Evolutionary conservation across 2,113 vertebrate genomes (phyloP), one percentile per base, ranked within the genome.

Genomic region (Macroglossus sobrinus): DNA sequence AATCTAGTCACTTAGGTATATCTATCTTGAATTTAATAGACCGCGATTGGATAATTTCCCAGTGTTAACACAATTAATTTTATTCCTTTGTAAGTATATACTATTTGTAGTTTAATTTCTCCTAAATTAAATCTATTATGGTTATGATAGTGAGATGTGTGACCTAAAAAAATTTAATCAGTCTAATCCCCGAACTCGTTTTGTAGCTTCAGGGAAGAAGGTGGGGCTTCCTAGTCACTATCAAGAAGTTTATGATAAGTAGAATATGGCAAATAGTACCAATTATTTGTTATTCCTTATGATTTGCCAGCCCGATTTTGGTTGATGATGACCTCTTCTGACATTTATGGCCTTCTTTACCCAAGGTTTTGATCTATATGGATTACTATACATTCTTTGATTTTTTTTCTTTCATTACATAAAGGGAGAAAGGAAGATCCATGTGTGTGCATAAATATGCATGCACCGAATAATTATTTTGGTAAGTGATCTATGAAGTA

Each of bases 51-150:
- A 71, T 86, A 89, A 93, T 96, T 97, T 84, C 59, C 96, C 45
- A 86, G 78, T 82, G 68, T 97, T 97, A 96, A 95, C 33, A 75
- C 50, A 96, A 97, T 96, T 97, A 95, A 96, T 95, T 95, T 95
- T 92, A 85, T 97, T 79, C 64, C 81, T 96, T 93, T 95, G 50
- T 64, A 97, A 97, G 92, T 95, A 71, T 94, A n/a, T 82, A 85
- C 89, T 96, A 96, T 95, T 95, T 91, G 81, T 85, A 82, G 66
- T 81, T 94, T 95, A 96, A 84, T 97, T 81, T 97, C 87, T 96
- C 66, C 57, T 95, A 87, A 85, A 35, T 95, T 96, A 61, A 13
- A 88, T 40, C 35, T 63, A 89, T 92, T 94, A 91, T 59, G 45
- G 63, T 93, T 95, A 92, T 91, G 22, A 40, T n/a, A 84, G 61